Conservation (phyloP, 2,797 vertebrate genomes). For the Hemibagrus guttatus region DNA sequence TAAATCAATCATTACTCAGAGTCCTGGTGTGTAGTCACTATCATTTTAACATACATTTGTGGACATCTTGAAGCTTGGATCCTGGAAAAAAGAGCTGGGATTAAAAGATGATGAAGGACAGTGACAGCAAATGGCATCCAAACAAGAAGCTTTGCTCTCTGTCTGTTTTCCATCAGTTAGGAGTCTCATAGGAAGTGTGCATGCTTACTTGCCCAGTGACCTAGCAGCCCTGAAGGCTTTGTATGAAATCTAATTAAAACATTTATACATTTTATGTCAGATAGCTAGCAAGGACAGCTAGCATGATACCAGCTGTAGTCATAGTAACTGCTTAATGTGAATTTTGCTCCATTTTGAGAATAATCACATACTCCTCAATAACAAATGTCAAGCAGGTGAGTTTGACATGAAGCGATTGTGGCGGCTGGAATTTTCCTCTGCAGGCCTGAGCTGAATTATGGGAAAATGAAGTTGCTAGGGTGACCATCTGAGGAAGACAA, state of each 20-base stretch:
- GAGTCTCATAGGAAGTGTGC: background rate
- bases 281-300: background rate
- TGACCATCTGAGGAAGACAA: conserved; percentile 27
- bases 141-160: background rate
- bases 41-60: background rate
- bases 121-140: conserved; percentile 21
- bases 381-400: conserved; percentile 31
- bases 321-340: background rate
- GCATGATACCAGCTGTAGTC: background rate
- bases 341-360: background rate
- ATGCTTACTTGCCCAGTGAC: background rate
- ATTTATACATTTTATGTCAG: background rate
- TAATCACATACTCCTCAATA: background rate
- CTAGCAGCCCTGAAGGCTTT: background rate
- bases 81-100: background rate
- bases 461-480: conserved; percentile 30
- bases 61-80: background rate
- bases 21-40: background rate
- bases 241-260: background rate
- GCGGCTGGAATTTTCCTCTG: conserved; percentile 51
- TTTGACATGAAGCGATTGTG: conserved; percentile 36
- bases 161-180: conserved; percentile 14
- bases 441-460: conserved; percentile 36
- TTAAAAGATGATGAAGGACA: background rate
- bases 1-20: background rate